A percentile compares a stretch with the other conserved stretches of the same genome.
Conservation (phyloP, 2,113 vertebrate species). For the Cyprinodon brontotheroides region DNA sequence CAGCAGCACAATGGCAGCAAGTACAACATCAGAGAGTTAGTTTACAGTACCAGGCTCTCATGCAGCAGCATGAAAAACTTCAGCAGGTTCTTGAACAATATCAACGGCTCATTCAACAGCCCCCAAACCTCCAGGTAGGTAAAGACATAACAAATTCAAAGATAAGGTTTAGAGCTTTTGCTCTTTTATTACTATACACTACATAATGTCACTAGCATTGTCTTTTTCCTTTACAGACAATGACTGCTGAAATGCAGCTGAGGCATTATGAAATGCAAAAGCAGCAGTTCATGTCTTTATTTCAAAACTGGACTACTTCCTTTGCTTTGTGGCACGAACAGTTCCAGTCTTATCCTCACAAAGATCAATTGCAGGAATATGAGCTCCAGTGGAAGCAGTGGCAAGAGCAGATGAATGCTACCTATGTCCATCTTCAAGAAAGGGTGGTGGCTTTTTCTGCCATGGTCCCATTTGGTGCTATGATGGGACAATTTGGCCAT, state of each 20-base stretch:
- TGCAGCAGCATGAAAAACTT: conserved; percentile 94
- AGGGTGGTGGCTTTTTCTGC: conserved; percentile 86
- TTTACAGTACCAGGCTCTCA: conserved; percentile 95
- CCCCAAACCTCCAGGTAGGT: conserved; percentile 87
- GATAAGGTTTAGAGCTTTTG: neutral
- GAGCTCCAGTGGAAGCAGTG: conserved; percentile 97
- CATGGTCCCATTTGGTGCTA: conserved; percentile 85
- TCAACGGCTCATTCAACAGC: conserved; percentile 91
- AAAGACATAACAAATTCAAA: neutral
- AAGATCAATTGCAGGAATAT: conserved; percentile 95
- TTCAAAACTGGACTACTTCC: conserved; percentile 92
- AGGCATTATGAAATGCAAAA: conserved; percentile 91
- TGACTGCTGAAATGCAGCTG: conserved; percentile 91
- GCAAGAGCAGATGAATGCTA: conserved; percentile 97
- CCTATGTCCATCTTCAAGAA: conserved; percentile 89
- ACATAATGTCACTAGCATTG: neutral
- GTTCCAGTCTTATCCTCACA: conserved; percentile 93
- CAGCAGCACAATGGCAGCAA: conserved; percentile 97
- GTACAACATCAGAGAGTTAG: conserved; percentile 92
- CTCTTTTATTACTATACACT: neutral
- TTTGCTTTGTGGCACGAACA: conserved; percentile 93
- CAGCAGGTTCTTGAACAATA: conserved; percentile 93
- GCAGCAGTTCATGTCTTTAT: conserved; percentile 90
- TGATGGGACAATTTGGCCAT: conserved; percentile 83
- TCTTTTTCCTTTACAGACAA: conserved; percentile 78